A percentile compares a stretch with the other conserved stretches of the same genome.
phyloP scores from a whole-genome alignment of 92 coral and sea anemone species.

The Metridium senile region DNA sequence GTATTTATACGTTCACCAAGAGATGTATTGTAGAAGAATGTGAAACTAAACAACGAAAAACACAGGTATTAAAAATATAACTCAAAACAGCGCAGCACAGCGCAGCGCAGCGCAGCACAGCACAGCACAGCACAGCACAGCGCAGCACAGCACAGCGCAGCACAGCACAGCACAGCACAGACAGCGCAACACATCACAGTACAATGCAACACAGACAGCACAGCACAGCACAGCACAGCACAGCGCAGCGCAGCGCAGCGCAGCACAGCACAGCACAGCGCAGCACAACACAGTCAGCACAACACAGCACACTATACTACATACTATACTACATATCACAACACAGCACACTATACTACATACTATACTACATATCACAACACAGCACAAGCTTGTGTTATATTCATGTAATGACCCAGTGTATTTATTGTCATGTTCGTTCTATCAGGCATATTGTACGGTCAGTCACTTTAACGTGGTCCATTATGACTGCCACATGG shows the following conservation, averaged over 20 bases:
- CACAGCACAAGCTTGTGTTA: no score
- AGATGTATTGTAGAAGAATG: conserved; percentile 87
- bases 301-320: no score
- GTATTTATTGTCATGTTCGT: neutral
- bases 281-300: conserved; percentile 7
- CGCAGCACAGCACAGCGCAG: conserved; percentile 17
- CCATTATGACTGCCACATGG: conserved; percentile 98
- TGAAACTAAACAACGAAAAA: conserved; percentile 94
- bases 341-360: no score
- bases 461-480: conserved; percentile 98
- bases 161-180: conserved; percentile 19
- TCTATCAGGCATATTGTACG: conserved; percentile 81
- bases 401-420: no score
- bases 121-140: conserved; percentile 25
- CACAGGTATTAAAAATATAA: conserved; percentile 72
- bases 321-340: no score
- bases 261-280: neutral
- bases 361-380: no score
- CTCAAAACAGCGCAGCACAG: neutral
- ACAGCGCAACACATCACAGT: conserved; percentile 8
- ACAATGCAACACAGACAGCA: conserved; percentile 4
- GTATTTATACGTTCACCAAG: conserved; percentile 96
- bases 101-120: conserved; percentile 5
- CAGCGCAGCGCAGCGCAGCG: conserved; percentile 3
- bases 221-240: conserved; percentile 3